Percentiles rank a stretch among this genome's conserved stretches.
Evolutionary conservation across 2,888 invertebrate species (phyloP).

Genomic region (Perdita meconis): DNA sequence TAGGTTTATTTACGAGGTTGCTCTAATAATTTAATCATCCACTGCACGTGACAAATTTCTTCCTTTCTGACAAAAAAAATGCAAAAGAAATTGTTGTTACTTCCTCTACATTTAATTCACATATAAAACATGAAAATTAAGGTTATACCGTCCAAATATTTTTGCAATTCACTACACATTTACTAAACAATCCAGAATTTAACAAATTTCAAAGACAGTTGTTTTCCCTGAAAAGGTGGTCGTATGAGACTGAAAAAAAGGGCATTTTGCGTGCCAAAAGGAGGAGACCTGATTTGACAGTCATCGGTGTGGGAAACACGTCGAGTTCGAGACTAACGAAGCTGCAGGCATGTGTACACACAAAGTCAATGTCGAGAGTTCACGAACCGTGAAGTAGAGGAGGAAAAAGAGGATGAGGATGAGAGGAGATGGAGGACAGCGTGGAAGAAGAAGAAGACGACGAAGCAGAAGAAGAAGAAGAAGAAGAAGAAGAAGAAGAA

Average conservation of each 20-base stretch:
- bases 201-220: slow-evolving; percentile 16
- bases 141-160: background rate
- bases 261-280: slow-evolving; percentile 42
- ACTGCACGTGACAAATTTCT: too few species aligned
- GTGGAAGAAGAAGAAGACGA: slow-evolving; percentile 16
- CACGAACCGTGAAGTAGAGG: slow-evolving; percentile 62
- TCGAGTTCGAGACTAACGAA: slow-evolving; percentile 66
- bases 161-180: background rate
- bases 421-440: slow-evolving; percentile 9
- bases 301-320: slow-evolving; percentile 66
- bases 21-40: too few species aligned
- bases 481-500: slow-evolving; percentile 17
- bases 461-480: slow-evolving; percentile 7
- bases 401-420: slow-evolving; percentile 21
- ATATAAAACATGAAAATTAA: too few species aligned
- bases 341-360: slow-evolving; percentile 69
- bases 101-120: too few species aligned
- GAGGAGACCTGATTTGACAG: slow-evolving; percentile 53
- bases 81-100: too few species aligned
- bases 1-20: too few species aligned
- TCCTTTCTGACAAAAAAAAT: too few species aligned
- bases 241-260: slow-evolving; percentile 5
- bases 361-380: slow-evolving; percentile 69
- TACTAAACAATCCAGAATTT: background rate
- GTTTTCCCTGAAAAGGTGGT: slow-evolving; percentile 19